phyloP scores from a whole-genome alignment of 2,888 invertebrate species.

The Eupithecia vulgata region DNA sequence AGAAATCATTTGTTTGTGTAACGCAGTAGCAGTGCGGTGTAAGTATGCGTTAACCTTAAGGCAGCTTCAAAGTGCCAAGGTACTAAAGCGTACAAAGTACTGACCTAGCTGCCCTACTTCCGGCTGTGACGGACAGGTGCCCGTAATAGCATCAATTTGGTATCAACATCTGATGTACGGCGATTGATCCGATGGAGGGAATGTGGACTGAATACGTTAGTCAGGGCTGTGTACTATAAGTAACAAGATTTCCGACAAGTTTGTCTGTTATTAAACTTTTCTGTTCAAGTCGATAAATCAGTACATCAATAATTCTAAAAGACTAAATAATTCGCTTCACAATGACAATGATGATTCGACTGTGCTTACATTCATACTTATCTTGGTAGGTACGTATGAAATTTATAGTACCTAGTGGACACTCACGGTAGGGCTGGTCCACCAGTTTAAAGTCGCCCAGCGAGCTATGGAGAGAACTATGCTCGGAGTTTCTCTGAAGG shows the following conservation, averaged over 20 bases:
- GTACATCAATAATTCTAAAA: too few relatives aligned
- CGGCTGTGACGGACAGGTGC: conserved; percentile 28
- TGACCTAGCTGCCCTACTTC: conserved; percentile 12
- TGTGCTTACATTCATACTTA: too few relatives aligned
- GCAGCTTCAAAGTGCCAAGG: background rate
- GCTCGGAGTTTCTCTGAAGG: too few relatives aligned
- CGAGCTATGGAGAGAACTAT: too few relatives aligned
- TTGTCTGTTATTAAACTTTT: background rate
- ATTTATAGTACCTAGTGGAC: too few relatives aligned
- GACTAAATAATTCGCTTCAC: too few relatives aligned
- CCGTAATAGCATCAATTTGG: conserved; percentile 30
- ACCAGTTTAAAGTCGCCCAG: too few relatives aligned
- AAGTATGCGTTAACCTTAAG: background rate
- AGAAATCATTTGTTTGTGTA: background rate
- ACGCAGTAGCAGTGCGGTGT: background rate
- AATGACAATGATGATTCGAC: too few relatives aligned
- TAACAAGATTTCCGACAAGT: background rate
- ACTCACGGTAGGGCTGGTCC: too few relatives aligned
- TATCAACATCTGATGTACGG: conserved; percentile 32
- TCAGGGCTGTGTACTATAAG: background rate
- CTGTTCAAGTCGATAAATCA: too few relatives aligned
- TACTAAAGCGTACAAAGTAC: background rate
- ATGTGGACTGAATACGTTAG: conserved; percentile 28
- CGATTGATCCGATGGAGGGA: conserved; percentile 24
- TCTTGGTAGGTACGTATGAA: too few relatives aligned